Conservation (phyloP, 2,113 vertebrate genomes). For the Columba janthina region DNA sequence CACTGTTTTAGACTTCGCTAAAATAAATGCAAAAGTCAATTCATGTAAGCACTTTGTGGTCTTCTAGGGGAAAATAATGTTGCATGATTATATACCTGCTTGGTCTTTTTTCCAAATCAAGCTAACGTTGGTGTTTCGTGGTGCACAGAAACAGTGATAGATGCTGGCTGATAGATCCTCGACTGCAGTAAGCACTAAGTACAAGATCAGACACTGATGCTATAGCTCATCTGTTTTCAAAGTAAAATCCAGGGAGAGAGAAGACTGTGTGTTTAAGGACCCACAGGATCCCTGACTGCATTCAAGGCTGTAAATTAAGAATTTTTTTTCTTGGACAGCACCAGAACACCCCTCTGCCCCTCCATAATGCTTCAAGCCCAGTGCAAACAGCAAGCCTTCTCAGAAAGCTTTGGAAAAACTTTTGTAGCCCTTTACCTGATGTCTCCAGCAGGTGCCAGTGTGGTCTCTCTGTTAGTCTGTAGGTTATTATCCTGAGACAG, state of each 20-base stretch:
- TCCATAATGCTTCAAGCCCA: neutral
- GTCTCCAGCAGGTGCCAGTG: conserved; percentile 37
- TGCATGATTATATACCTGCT: neutral
- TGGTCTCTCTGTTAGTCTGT: neutral
- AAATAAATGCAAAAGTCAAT: neutral
- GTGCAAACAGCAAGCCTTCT: neutral
- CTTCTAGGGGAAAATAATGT: neutral
- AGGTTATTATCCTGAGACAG: neutral
- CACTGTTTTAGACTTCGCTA: neutral
- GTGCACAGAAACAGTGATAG: neutral
- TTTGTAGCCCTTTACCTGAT: neutral
- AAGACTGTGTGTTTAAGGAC: neutral
- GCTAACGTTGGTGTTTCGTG: neutral
- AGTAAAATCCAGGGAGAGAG: neutral
- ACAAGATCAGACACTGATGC: neutral
- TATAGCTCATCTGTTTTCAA: neutral
- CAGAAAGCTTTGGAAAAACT: neutral
- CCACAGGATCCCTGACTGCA: neutral
- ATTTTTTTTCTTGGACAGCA: neutral
- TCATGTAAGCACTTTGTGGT: neutral
- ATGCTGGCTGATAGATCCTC: neutral
- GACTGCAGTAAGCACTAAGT: neutral
- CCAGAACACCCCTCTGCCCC: neutral
- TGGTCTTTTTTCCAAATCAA: neutral
- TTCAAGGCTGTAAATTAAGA: neutral